Evolutionary conservation across 2,797 vertebrate species (phyloP).

Genomic region (Lophotriccus pileatus): DNA sequence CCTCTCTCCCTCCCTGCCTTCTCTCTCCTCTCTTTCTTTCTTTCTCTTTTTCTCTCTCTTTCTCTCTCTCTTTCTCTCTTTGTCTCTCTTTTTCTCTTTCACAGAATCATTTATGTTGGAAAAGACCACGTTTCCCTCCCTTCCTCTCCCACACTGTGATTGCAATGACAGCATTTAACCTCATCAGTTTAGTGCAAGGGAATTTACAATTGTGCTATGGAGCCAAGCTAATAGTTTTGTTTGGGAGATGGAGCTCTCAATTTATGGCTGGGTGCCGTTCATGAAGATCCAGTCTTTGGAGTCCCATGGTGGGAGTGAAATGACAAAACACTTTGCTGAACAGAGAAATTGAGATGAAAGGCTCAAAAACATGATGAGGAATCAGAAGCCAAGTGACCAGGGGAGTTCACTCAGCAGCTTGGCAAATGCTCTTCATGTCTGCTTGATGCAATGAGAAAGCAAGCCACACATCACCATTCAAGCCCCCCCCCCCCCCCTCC

Average conservation of each 20-base stretch:
- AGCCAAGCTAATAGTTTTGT: neutral
- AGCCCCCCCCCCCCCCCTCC: too few species aligned
- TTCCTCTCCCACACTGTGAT: rapidly evolving
- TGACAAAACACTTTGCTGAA: neutral
- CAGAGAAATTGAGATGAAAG: neutral
- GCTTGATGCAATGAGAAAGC: neutral
- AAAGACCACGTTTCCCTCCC: neutral
- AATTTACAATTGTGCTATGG: neutral
- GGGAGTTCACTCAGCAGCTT: neutral
- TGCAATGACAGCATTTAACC: neutral
- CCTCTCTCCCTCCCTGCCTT: too few species aligned
- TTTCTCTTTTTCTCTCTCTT: too few species aligned
- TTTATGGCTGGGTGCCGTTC: neutral
- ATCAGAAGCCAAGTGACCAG: neutral
- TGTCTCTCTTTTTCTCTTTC: too few species aligned
- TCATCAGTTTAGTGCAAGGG: neutral
- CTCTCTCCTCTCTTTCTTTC: too few species aligned
- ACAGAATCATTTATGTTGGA: neutral
- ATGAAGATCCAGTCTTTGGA: neutral
- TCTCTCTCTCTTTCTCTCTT: too few species aligned
- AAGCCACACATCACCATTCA: neutral
- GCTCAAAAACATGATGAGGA: neutral
- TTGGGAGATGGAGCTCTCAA: neutral
- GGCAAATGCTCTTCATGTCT: neutral
- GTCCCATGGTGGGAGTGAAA: neutral